phyloP scores from a whole-genome alignment of 2,888 invertebrate genomes.

The Chromoteleia sp. region DNA sequence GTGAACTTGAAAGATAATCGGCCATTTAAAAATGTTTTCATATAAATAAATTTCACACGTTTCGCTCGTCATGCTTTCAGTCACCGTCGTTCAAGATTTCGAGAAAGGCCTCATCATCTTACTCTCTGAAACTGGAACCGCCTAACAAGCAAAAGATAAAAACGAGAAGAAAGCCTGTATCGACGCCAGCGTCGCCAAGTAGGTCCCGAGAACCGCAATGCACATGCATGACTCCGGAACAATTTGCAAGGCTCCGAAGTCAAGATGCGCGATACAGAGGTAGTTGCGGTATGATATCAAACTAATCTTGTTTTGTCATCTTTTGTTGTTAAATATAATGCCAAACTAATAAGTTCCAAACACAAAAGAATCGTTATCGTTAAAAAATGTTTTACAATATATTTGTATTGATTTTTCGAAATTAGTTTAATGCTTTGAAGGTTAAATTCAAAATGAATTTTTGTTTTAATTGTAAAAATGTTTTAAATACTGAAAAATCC shows the following conservation, averaged over 20 bases:
- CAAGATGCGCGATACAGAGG: constrained; percentile 93
- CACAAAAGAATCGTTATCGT: constrained; percentile 25
- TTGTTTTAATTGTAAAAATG: too few relatives aligned
- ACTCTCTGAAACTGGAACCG: constrained; percentile 97
- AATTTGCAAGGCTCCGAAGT: constrained; percentile 93
- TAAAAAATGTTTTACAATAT: constrained; percentile 3
- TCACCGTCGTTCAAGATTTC: constrained; percentile 99
- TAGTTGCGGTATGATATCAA: constrained; percentile 75
- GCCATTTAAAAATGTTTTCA: constrained; percentile 29
- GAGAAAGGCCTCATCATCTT: constrained; percentile 98
- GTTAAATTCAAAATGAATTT: neutral
- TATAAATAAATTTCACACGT: constrained; percentile 34
- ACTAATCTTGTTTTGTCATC: constrained; percentile 55
- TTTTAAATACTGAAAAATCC: too few relatives aligned
- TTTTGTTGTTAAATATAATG: constrained; percentile 55
- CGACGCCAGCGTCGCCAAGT: constrained; percentile 97
- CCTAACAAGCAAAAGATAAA: constrained; percentile 94
- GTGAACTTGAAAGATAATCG: neutral
- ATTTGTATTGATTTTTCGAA: constrained; percentile 23
- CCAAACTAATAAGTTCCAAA: constrained; percentile 29
- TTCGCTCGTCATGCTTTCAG: constrained; percentile 86
- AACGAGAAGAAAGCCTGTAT: constrained; percentile 95
- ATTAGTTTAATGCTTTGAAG: neutral
- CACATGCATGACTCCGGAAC: constrained; percentile 97
- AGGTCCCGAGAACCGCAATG: constrained; percentile 95